Conservation (phyloP, 2,888 invertebrate species). For the Acheta domesticus region DNA sequence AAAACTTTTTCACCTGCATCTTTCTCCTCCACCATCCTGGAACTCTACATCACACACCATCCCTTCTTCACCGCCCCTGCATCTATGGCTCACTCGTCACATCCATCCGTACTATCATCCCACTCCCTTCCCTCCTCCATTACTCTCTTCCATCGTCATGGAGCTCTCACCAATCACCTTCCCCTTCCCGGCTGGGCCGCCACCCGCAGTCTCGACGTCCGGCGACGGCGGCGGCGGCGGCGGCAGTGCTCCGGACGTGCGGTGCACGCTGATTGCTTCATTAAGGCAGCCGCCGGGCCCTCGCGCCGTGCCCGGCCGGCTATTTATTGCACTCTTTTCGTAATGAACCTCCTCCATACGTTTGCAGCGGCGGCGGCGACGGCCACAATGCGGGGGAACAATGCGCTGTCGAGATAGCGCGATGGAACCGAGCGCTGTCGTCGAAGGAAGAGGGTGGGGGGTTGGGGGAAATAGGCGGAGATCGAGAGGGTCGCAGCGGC, state of each 20-base stretch:
- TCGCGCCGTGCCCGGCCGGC: background rate
- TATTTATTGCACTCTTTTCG: conserved; percentile 18
- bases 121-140: no score
- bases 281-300: background rate
- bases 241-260: background rate
- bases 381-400: background rate
- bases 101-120: no score
- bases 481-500: background rate
- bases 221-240: background rate
- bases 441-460: background rate
- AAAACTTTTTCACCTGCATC: no score
- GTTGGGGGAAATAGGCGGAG: background rate
- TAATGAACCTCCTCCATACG: conserved; percentile 18
- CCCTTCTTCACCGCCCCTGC: no score
- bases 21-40: no score
- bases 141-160: no score
- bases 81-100: no score
- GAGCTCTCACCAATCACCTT: no score
- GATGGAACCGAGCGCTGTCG: no score
- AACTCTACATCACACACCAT: no score
- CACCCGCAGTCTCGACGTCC: background rate
- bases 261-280: conserved; percentile 2
- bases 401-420: background rate
- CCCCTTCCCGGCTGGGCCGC: no score
- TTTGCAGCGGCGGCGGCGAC: background rate